Evolutionary conservation across 2,888 invertebrate genomes (phyloP).

Genomic region (Eledona agricola): DNA sequence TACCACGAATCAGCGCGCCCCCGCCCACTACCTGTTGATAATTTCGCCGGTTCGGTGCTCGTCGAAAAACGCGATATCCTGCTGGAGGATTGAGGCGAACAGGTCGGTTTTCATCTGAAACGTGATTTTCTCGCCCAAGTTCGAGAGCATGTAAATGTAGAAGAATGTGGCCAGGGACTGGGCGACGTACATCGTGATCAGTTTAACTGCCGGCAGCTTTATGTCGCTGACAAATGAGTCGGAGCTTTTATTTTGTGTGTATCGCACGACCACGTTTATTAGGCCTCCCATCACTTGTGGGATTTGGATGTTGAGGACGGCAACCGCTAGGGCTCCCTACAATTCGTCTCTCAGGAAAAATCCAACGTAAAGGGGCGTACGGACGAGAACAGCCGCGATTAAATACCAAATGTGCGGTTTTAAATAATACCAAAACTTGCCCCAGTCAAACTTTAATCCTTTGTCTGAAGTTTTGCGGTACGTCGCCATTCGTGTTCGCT

Average conservation of each 20-base stretch:
- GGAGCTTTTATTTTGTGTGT: slow-evolving; percentile 63
- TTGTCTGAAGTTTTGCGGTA: slow-evolving; percentile 60
- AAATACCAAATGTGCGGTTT: slow-evolving; percentile 81
- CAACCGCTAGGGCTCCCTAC: slow-evolving; percentile 88
- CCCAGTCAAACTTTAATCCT: slow-evolving; percentile 78
- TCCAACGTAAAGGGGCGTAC: slow-evolving; percentile 52
- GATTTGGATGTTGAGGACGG: slow-evolving; percentile 88
- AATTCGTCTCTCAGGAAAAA: slow-evolving; percentile 50
- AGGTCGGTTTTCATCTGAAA: slow-evolving; percentile 81
- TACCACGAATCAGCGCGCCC: slow-evolving; percentile 7
- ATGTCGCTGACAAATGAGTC: slow-evolving; percentile 70
- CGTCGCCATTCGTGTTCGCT: slow-evolving; percentile 55
- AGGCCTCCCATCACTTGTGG: slow-evolving; percentile 84
- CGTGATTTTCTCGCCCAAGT: slow-evolving; percentile 90
- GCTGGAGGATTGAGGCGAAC: slow-evolving; percentile 82
- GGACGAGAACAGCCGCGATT: slow-evolving; percentile 80
- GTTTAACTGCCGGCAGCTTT: slow-evolving; percentile 71
- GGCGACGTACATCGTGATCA: slow-evolving; percentile 74
- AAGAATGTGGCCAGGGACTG: slow-evolving; percentile 87
- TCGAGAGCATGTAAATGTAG: slow-evolving; percentile 87
- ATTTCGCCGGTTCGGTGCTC: slow-evolving; percentile 90
- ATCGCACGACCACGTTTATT: slow-evolving; percentile 78
- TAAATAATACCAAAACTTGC: slow-evolving; percentile 75
- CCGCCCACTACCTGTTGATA: slow-evolving; percentile 74
- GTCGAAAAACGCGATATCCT: slow-evolving; percentile 93